Base-by-base conservation (phyloP, 2,113 vertebrate genomes). In the Etheostoma spectabile region DNA sequence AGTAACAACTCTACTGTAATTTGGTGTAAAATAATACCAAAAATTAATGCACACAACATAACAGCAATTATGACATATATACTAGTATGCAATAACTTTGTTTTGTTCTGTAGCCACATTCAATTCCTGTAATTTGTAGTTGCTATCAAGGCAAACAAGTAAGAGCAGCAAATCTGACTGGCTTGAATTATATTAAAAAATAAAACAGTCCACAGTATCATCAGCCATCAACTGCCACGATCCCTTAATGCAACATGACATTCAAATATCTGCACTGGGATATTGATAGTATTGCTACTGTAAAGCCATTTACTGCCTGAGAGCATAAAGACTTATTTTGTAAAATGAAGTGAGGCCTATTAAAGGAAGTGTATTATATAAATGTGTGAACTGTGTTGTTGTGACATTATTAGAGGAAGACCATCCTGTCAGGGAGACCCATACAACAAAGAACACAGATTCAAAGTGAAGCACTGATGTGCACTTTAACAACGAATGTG, bases 401-500 rank as follows among this genome's bases (percentile, higher is more conserved):
- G 78, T 85, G 90, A 88, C 90, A 91, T 89, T 86, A 90, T 83
- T 83, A 77, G 83, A 88, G 78, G 83, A 85, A 71, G 87, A 80
- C 87, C 82, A 87, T 77, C 83, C 82, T 90, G 89, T 92, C 86
- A 91, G 82, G 1, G 84, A 91, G 86, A 88, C 74, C 87, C 75
- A 57, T 85, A 88, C 90, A 83, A 90, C 82, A 88, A 85, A 88
- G 85, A 91, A 88, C 88, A 91, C 72, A 84, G 87, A 92, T 87
- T 89, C 87, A 86, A 71, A 46, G 88, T 75, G 79, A 92, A 86
- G 87, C 88, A 86, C 85, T 92, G 91, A 92, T 89, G 88, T 85
- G 84, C 86, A 89, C 90, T 92, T 91, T 90, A 89, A 89, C 90
- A 91, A 87, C 89, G 86, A 91, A 91, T 91, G 91, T 88, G 91